Evolutionary conservation across 2,797 vertebrate species (phyloP).

Genomic region (Bradypus variegatus): DNA sequence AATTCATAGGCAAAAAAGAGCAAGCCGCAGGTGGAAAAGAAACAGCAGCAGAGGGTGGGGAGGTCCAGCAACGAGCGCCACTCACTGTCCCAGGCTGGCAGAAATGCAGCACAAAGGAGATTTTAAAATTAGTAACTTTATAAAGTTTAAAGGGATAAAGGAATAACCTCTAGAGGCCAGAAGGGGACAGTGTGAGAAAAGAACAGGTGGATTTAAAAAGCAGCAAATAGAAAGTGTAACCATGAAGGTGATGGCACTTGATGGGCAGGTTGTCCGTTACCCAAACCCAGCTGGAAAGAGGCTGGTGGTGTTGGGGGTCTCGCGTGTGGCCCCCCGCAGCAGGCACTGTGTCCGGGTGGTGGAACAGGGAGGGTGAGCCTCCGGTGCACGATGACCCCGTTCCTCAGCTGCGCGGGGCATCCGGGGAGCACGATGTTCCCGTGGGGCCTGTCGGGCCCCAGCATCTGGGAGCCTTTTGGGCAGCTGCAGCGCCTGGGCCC

Average conservation of each 20-base stretch:
- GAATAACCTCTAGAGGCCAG: neutral
- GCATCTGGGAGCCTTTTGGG: too few relatives aligned
- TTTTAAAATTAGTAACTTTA: neutral
- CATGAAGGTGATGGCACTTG: neutral
- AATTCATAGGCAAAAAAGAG: neutral
- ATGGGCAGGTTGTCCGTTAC: neutral
- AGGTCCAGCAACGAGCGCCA: neutral
- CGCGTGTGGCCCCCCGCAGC: fast-evolving
- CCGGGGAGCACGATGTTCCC: too few relatives aligned
- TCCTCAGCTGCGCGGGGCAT: too few relatives aligned
- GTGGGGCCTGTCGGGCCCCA: too few relatives aligned
- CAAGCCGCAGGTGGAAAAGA: neutral
- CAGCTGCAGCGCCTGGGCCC: too few relatives aligned
- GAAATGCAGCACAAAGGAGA: neutral
- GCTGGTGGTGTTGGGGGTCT: neutral
- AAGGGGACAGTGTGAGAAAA: neutral
- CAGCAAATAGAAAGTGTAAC: neutral
- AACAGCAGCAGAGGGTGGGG: fast-evolving
- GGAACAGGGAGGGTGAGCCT: neutral
- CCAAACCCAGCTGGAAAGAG: neutral
- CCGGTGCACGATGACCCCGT: too few relatives aligned
- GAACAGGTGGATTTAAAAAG: neutral
- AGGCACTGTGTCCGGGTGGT: neutral
- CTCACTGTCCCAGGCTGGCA: neutral
- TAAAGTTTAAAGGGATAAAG: neutral